A percentile compares a stretch with the other conserved stretches of the same genome.
phyloP scores from a whole-genome alignment of 2,113 vertebrate species.

The Percina caprodes region DNA sequence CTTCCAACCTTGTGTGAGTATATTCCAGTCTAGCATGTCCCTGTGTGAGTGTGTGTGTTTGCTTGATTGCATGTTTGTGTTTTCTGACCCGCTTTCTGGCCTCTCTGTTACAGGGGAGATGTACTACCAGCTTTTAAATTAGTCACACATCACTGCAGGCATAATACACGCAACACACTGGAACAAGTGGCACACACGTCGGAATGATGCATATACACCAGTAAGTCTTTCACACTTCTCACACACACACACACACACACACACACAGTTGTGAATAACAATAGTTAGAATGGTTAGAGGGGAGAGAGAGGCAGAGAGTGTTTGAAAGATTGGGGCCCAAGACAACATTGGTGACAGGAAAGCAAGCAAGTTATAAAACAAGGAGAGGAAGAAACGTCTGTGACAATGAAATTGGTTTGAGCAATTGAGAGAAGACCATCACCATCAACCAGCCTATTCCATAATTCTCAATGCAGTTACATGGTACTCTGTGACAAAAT shows the following conservation, averaged over 20 bases:
- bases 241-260: neutral
- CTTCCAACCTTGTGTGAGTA: neutral
- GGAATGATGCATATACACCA: constrained; percentile 23
- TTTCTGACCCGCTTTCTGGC: constrained; percentile 22
- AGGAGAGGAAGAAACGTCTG: neutral
- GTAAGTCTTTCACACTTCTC: too few species aligned
- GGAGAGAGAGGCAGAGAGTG: neutral
- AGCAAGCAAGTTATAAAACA: neutral
- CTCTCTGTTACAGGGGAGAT: constrained; percentile 52
- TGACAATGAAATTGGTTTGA: neutral
- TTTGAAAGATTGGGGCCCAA: neutral
- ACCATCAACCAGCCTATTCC: neutral
- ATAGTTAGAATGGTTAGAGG: neutral
- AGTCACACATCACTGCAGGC: constrained; percentile 56
- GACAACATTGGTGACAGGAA: neutral
- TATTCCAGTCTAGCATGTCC: neutral
- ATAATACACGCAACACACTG: constrained; percentile 40
- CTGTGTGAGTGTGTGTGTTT: neutral
- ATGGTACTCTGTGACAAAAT: neutral
- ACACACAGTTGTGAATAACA: constrained; percentile 32
- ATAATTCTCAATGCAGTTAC: neutral
- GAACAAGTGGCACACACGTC: constrained; percentile 24
- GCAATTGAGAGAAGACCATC: neutral
- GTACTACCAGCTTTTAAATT: constrained; percentile 69
- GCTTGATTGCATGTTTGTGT: neutral